Percentiles rank a stretch among this genome's conserved stretches.
phyloP scores from a whole-genome alignment of 2,113 vertebrate species.

The Cottus gobio region DNA sequence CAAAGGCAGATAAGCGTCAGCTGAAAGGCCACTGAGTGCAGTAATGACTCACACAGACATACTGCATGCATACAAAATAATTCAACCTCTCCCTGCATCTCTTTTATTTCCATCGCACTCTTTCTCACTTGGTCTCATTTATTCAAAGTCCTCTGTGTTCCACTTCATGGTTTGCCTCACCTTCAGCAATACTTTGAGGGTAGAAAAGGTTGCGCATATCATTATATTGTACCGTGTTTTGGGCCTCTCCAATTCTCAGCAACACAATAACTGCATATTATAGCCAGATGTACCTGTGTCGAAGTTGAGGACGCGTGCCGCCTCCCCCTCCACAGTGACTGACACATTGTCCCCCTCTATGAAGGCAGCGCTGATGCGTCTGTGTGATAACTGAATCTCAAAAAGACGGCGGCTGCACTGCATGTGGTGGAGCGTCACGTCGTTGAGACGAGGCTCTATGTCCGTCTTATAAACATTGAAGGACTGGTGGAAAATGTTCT shows the following conservation, averaged over 20 bases:
- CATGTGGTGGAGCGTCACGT: slow-evolving; percentile 75
- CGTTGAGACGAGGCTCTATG: slow-evolving; percentile 81
- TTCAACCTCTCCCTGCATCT: slow-evolving; percentile 1
- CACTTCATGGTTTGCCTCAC: slow-evolving; percentile 18
- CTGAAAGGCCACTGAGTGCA: slow-evolving; percentile 42
- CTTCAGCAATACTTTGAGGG: slow-evolving; percentile 4
- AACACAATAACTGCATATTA: background rate
- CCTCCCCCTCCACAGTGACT: slow-evolving; percentile 84
- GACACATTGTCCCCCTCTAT: slow-evolving; percentile 82
- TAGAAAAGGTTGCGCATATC: background rate
- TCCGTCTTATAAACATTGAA: slow-evolving; percentile 84
- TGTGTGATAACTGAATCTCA: slow-evolving; percentile 83
- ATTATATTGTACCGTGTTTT: background rate
- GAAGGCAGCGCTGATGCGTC: slow-evolving; percentile 80
- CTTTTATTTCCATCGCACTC: background rate
- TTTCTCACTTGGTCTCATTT: background rate
- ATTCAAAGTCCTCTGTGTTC: background rate
- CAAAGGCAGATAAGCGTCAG: slow-evolving; percentile 21
- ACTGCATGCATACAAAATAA: background rate
- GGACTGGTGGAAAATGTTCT: slow-evolving; percentile 86
- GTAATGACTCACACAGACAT: slow-evolving; percentile 48
- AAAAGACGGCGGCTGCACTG: slow-evolving; percentile 84
- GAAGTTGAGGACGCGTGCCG: slow-evolving; percentile 82
- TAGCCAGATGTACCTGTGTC: slow-evolving; percentile 76
- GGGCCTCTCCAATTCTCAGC: background rate